Percentiles rank a stretch among this genome's conserved stretches.
These are phyloP conservation scores for Odontocolon sp. DNA, from an alignment of 2,888 invertebrate genomes.

Conservation along the genomic window DNA sequence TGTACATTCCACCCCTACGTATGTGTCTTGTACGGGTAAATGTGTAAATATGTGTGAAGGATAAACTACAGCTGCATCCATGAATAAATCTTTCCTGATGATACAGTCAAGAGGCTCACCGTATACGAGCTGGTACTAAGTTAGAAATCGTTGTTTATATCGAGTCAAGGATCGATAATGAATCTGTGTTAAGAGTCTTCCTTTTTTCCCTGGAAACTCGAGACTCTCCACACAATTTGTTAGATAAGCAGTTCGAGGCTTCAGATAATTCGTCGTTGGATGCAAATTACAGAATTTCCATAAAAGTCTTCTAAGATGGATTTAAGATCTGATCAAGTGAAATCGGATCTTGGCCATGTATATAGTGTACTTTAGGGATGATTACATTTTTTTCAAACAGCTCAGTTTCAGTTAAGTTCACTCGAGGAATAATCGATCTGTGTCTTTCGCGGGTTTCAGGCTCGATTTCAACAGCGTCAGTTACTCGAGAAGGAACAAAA, in stretches of 20 bases:
- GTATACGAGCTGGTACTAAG: background rate
- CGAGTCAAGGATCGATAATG: slow-evolving; percentile 1
- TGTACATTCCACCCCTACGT: background rate
- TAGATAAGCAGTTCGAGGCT: background rate
- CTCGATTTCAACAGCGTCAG: slow-evolving; percentile 91
- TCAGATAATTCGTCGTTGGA: background rate
- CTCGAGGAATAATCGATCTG: slow-evolving; percentile 2
- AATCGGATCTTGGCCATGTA: background rate
- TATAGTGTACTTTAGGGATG: background rate
- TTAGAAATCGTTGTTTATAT: background rate
- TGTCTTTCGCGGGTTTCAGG: slow-evolving; percentile 82
- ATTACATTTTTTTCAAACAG: background rate
- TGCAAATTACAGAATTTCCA: background rate
- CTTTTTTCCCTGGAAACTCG: background rate
- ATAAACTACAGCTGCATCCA: slow-evolving; percentile 11
- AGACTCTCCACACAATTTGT: background rate
- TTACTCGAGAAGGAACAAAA: slow-evolving; percentile 91
- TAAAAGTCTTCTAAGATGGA: background rate
- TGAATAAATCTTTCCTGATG: slow-evolving; percentile 20
- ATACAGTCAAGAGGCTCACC: background rate
- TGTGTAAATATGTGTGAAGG: background rate
- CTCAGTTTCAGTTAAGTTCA: background rate
- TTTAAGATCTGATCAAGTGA: background rate
- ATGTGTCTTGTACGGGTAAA: background rate
- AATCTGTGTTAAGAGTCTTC: background rate